phyloP scores from a whole-genome alignment of 2,113 vertebrate genomes.

The Cyanistes caeruleus region DNA sequence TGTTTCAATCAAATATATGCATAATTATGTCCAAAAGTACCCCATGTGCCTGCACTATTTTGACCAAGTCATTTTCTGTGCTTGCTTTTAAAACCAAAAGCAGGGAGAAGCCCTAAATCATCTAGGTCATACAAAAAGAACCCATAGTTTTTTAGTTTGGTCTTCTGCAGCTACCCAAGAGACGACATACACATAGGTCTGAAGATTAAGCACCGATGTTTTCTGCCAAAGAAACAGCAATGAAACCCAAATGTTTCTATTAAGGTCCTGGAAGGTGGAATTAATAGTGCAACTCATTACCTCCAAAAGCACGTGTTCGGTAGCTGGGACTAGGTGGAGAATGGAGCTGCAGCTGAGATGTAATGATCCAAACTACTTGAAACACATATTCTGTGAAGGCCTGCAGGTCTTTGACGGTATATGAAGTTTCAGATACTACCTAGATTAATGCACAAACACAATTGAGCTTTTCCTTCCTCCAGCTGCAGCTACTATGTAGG shows the following conservation, averaged over 20 bases:
- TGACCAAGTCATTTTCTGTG: background rate
- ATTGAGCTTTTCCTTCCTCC: background rate
- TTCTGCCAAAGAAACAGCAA: background rate
- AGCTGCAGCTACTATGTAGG: background rate
- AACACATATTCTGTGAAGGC: conserved; percentile 78
- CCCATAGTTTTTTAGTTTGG: background rate
- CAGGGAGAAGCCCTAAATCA: background rate
- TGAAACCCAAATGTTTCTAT: background rate
- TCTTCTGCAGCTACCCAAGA: background rate
- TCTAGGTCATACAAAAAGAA: background rate
- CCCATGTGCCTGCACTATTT: background rate
- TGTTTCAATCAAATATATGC: background rate
- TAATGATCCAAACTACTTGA: conserved; percentile 78
- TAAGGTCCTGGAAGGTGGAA: background rate
- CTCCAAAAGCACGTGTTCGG: conserved; percentile 73
- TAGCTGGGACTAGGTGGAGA: conserved; percentile 73
- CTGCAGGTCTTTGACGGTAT: conserved; percentile 64
- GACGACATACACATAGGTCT: accelerated
- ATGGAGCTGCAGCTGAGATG: conserved; percentile 67
- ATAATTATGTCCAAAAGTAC: background rate
- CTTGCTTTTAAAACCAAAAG: background rate
- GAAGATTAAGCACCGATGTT: background rate
- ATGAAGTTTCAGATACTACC: conserved; percentile 69
- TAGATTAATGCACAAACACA: conserved; percentile 37
- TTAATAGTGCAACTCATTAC: conserved; percentile 38